Conservation (phyloP, 2,797 vertebrate genomes). For the Ctenopoma multispine region DNA sequence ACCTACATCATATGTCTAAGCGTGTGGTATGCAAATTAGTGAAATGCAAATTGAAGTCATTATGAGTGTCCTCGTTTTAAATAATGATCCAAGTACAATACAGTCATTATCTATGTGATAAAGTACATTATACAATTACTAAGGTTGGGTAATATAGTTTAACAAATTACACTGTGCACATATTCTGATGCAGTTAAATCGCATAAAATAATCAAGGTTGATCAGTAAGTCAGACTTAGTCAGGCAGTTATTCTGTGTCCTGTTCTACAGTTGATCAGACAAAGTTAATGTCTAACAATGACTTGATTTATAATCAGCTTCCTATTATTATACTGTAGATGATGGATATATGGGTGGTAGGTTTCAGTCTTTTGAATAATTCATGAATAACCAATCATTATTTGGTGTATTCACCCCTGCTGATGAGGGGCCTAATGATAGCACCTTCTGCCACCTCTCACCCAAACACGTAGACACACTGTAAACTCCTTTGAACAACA, state of each 20-base stretch:
- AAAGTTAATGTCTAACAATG: no score
- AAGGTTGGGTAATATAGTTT: not conserved
- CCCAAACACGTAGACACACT: not conserved
- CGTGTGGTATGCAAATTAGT: constrained; percentile 36
- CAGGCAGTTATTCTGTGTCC: no score
- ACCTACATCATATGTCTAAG: constrained; percentile 23
- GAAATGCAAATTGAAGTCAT: constrained; percentile 32
- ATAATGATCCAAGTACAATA: not conserved
- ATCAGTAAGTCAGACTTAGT: not conserved
- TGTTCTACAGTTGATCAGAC: no score
- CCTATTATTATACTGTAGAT: not conserved
- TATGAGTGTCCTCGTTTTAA: not conserved
- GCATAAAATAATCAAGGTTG: not conserved
- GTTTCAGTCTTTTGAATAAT: constrained; percentile 2
- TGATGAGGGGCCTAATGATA: not conserved
- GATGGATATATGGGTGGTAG: not conserved
- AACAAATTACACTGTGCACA: not conserved
- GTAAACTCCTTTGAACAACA: not conserved
- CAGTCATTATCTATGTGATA: constrained; percentile 2
- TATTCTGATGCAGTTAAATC: not conserved
- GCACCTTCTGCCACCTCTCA: not conserved
- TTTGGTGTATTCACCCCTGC: not conserved
- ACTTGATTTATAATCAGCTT: not conserved
- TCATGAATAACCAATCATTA: not conserved
- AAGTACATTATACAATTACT: not conserved